Evolutionary conservation across 2,113 vertebrate genomes (phyloP).

Genomic region (Empidonax alnorum): DNA sequence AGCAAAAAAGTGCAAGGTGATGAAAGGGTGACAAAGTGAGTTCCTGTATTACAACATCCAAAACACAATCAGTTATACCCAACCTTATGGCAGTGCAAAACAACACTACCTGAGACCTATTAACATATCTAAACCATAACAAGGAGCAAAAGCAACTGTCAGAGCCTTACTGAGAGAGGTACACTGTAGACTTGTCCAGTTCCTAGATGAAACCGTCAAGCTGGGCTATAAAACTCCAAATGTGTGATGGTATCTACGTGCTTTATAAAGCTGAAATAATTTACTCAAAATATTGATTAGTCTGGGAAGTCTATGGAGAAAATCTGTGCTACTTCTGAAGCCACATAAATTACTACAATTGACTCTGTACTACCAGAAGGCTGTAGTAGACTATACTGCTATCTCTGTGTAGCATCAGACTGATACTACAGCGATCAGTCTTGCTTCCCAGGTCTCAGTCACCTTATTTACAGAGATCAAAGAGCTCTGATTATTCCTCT

Average conservation of each 20-base stretch:
- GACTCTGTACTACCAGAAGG: neutral
- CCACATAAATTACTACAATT: neutral
- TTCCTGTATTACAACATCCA: neutral
- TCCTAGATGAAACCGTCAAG: neutral
- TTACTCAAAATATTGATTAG: neutral
- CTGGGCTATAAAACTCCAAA: neutral
- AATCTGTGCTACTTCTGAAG: neutral
- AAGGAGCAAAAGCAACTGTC: neutral
- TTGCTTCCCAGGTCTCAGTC: neutral
- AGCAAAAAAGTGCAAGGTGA: neutral
- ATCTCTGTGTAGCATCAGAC: neutral
- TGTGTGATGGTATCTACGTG: accelerated
- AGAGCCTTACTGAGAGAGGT: neutral
- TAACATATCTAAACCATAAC: neutral
- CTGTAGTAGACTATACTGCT: neutral
- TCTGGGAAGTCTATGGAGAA: neutral
- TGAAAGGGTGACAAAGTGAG: neutral
- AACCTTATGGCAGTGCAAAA: neutral
- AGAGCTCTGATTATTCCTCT: neutral
- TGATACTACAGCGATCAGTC: neutral
- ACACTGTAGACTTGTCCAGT: neutral
- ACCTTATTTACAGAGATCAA: neutral
- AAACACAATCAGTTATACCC: neutral
- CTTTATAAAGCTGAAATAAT: neutral
- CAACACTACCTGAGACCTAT: neutral